These are phyloP conservation scores for Sitodiplosis mosellana DNA, from an alignment of 1,140 invertebrate species.

Conservation along the genomic window DNA sequence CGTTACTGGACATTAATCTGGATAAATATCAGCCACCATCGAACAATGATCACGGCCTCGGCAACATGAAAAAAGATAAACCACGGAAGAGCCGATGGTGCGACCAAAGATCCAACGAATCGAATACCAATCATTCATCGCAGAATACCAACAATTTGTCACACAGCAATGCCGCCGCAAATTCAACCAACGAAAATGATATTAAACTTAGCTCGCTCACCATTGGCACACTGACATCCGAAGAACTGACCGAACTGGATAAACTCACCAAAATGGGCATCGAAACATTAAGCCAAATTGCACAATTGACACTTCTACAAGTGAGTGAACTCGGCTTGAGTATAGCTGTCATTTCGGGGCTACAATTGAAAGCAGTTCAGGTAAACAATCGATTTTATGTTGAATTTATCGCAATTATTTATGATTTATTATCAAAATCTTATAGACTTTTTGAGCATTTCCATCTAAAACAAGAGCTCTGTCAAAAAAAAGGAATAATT, in stretches of 20 bases:
- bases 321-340: conserved; percentile 35
- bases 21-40: conserved; percentile 16
- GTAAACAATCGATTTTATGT: background rate
- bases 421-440: too few species aligned
- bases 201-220: background rate
- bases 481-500: too few species aligned
- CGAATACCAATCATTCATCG: conserved; percentile 1
- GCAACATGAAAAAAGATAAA: conserved; percentile 20
- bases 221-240: too few species aligned
- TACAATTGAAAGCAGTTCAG: conserved; percentile 31
- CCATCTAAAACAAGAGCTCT: too few species aligned
- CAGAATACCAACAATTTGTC: background rate
- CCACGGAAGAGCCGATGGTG: conserved; percentile 41
- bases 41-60: background rate
- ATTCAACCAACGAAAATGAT: background rate
- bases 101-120: conserved; percentile 12
- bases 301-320: conserved; percentile 34
- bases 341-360: conserved; percentile 35
- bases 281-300: conserved; percentile 34
- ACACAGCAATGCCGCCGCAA: background rate
- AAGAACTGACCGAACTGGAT: conserved; percentile 31
- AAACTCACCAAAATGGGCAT: conserved; percentile 35
- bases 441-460: too few species aligned
- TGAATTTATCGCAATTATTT: too few species aligned
- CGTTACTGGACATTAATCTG: conserved; percentile 16